Evolutionary conservation across 2,113 vertebrate genomes (phyloP).

Genomic region (Hyla sarda): DNA sequence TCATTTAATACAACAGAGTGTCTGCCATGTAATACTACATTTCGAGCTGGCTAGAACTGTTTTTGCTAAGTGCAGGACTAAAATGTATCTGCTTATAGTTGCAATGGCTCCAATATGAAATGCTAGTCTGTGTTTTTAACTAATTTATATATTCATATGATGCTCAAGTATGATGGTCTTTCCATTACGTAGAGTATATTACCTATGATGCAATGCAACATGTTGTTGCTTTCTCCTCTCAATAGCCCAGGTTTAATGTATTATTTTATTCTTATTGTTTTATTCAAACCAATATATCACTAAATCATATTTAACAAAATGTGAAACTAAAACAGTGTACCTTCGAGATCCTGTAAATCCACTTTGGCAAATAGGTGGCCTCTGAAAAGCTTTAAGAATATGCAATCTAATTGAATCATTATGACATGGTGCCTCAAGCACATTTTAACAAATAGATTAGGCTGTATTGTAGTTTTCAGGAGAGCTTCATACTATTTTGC

Average conservation of each 20-base stretch:
- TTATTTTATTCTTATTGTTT: neutral
- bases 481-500: constrained; percentile 19
- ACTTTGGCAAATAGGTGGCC: constrained; percentile 5
- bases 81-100: too few species aligned
- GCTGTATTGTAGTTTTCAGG: constrained; percentile 26
- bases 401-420: constrained; percentile 41
- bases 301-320: constrained; percentile 7
- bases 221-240: neutral
- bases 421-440: constrained; percentile 28
- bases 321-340: neutral
- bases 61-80: too few species aligned
- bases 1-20: too few species aligned
- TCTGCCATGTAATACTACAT: too few species aligned
- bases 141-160: neutral
- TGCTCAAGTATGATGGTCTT: neutral
- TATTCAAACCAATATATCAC: neutral
- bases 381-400: neutral
- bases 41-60: too few species aligned
- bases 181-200: neutral
- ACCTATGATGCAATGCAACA: neutral
- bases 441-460: constrained; percentile 40
- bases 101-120: too few species aligned
- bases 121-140: too few species aligned
- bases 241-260: neutral
- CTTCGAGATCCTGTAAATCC: constrained; percentile 3